These are phyloP conservation scores for Scaptomyza flava DNA, from an alignment of 2,888 invertebrate species.

Conservation along the genomic window DNA sequence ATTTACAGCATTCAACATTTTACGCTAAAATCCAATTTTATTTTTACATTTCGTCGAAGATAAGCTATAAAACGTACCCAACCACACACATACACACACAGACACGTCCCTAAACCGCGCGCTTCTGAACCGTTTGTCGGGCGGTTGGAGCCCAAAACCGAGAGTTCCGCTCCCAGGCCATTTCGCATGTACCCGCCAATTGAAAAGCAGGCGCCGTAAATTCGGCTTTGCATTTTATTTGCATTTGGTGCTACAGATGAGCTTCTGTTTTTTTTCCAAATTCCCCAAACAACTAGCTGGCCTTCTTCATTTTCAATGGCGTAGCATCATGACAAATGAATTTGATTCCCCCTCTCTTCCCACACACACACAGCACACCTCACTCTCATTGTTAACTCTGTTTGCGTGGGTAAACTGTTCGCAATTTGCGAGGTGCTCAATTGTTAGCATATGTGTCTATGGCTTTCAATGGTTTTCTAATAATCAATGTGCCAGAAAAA, in stretches of 20 bases:
- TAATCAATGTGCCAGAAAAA: conserved; percentile 5
- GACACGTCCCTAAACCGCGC: background rate
- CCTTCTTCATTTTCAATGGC: conserved; percentile 52
- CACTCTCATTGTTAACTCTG: conserved; percentile 38
- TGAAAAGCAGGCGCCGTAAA: conserved; percentile 67
- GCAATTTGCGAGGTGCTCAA: conserved; percentile 43
- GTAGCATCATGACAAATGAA: conserved; percentile 42
- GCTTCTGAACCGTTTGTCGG: conserved; percentile 16
- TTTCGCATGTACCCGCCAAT: conserved; percentile 39
- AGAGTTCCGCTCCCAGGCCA: conserved; percentile 25
- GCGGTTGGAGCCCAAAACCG: background rate
- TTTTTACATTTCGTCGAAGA: conserved; percentile 74
- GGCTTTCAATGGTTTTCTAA: background rate
- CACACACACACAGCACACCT: background rate
- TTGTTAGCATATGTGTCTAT: conserved; percentile 13
- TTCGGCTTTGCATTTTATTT: conserved; percentile 72
- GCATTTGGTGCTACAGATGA: conserved; percentile 61
- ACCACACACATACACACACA: conserved; percentile 14
- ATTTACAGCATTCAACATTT: conserved; percentile 75
- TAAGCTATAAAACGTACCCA: conserved; percentile 65
- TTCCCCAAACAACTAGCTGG: conserved; percentile 15
- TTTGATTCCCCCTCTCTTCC: conserved; percentile 39
- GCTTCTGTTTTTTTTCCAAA: conserved; percentile 32
- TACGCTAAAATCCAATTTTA: conserved; percentile 78
- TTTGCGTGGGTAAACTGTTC: conserved; percentile 56